Conservation (phyloP, 2,113 vertebrate species). For the Urocitellus parryii region DNA sequence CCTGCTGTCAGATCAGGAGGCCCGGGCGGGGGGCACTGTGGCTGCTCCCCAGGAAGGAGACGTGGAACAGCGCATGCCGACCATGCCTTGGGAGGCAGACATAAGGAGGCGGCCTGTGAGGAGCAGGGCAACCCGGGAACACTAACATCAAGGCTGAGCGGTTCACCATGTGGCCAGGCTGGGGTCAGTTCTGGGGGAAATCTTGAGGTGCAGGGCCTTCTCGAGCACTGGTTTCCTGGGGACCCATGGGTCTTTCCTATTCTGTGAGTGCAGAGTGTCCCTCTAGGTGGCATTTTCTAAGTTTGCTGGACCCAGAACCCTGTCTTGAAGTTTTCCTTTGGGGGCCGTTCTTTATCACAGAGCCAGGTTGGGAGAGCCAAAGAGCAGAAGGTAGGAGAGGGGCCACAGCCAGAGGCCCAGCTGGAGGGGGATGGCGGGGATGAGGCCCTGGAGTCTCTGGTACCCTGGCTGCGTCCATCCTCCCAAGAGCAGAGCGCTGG, state of each 20-base stretch:
- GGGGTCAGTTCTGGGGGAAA: too few species aligned
- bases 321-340: too few species aligned
- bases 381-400: too few species aligned
- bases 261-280: accelerated
- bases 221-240: accelerated
- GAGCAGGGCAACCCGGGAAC: not conserved
- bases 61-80: accelerated
- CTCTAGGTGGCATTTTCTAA: accelerated
- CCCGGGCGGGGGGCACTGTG: not conserved
- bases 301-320: not conserved
- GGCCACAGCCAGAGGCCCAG: not conserved
- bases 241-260: not conserved
- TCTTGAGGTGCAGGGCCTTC: too few species aligned
- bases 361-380: not conserved
- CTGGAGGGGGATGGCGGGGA: accelerated
- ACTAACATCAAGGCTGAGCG: not conserved
- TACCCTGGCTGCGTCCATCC: too few species aligned
- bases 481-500: too few species aligned
- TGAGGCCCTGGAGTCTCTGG: too few species aligned
- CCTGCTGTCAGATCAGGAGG: not conserved
- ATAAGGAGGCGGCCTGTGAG: too few species aligned
- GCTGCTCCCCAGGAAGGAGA: not conserved
- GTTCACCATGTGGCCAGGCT: not conserved
- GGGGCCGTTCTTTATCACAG: not conserved
- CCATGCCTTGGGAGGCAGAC: too few species aligned